Evolutionary conservation across 2,113 vertebrate genomes (phyloP).

Genomic region (Heteronetta atricapilla): DNA sequence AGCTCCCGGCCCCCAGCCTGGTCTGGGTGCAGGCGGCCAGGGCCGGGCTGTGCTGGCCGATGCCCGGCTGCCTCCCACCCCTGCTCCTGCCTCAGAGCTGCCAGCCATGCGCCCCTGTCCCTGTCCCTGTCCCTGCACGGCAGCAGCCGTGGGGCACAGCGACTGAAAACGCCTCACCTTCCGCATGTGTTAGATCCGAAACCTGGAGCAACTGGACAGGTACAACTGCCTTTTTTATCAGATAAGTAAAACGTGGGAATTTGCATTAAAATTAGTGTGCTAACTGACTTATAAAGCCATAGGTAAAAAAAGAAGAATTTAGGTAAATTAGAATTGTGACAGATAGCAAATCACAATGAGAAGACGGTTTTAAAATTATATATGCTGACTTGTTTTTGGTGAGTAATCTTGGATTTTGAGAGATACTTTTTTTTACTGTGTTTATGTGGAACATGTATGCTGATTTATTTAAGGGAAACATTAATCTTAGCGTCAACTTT

Average conservation of each 20-base stretch:
- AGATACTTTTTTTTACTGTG: constrained; percentile 65
- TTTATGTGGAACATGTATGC: constrained; percentile 59
- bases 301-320: constrained; percentile 21
- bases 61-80: background rate
- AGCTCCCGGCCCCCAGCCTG: background rate
- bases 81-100: constrained; percentile 63
- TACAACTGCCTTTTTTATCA: constrained; percentile 21
- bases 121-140: too few relatives aligned
- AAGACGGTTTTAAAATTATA: constrained; percentile 6
- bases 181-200: background rate
- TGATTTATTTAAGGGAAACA: constrained; percentile 75
- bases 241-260: background rate
- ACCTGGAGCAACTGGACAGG: background rate
- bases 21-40: too few relatives aligned
- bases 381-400: constrained; percentile 26
- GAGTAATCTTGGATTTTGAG: constrained; percentile 69
- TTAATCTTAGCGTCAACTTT: constrained; percentile 58
- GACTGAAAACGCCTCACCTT: constrained; percentile 33
- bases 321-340: background rate
- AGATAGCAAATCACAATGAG: constrained; percentile 22
- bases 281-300: constrained; percentile 41
- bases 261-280: background rate
- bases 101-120: constrained; percentile 16
- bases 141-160: constrained; percentile 29
- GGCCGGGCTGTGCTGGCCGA: too few relatives aligned